Evolutionary conservation across 2,113 vertebrate species (phyloP).

Genomic region (Emydocephalus ijimae): DNA sequence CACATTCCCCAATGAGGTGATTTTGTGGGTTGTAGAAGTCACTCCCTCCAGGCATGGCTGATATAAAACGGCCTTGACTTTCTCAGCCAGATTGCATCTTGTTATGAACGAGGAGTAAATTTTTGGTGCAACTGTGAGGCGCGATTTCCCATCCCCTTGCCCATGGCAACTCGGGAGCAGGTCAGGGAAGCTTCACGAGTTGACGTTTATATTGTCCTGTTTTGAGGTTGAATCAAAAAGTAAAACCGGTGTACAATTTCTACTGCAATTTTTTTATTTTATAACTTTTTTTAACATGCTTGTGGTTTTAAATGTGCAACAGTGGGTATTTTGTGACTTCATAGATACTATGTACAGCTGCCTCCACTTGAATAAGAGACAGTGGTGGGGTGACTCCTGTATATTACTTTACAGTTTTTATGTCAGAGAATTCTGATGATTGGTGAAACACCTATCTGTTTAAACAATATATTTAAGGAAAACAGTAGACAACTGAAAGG

Average conservation of each 20-base stretch:
- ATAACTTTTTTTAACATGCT: constrained; percentile 88
- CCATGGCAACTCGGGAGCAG: too few species aligned
- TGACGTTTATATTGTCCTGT: neutral
- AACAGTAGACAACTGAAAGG: neutral
- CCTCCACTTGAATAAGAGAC: constrained; percentile 59
- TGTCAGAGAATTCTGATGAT: constrained; percentile 70
- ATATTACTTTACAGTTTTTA: constrained; percentile 67
- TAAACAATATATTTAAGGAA: constrained; percentile 85
- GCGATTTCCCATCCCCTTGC: too few species aligned
- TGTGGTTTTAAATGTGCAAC: constrained; percentile 85
- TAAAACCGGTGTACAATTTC: constrained; percentile 81
- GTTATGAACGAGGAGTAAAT: too few species aligned
- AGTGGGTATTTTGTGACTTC: constrained; percentile 85
- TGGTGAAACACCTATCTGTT: constrained; percentile 78
- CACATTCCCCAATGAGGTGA: too few species aligned
- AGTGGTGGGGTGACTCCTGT: constrained; percentile 48
- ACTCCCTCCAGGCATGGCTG: too few species aligned
- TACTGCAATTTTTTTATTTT: constrained; percentile 93
- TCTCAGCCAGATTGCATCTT: too few species aligned
- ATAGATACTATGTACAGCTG: constrained; percentile 74
- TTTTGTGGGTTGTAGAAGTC: too few species aligned
- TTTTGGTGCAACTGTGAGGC: too few species aligned
- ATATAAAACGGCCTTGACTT: too few species aligned
- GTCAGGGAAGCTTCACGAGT: too few species aligned
- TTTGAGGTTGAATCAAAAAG: constrained; percentile 68